A percentile compares a stretch with the other conserved stretches of the same genome.
phyloP scores from a whole-genome alignment of 2,113 vertebrate species.

The Columba livia region DNA sequence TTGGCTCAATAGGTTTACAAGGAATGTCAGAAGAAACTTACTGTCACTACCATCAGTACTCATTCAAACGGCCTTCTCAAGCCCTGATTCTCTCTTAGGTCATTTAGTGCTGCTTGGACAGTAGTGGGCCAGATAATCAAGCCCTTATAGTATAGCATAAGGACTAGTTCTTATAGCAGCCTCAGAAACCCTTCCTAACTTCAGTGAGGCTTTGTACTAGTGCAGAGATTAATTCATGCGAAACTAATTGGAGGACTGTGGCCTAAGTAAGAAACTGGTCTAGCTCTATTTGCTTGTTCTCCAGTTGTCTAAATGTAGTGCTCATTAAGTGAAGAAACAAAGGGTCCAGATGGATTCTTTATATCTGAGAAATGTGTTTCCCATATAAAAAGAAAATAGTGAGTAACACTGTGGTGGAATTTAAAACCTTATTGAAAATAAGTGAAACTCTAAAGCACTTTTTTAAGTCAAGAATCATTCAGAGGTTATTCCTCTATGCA shows the following conservation, averaged over 20 bases:
- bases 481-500: not conserved
- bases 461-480: not conserved
- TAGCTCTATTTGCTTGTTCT: slow-evolving; percentile 46
- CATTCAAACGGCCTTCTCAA: not conserved
- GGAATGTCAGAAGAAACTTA: not conserved
- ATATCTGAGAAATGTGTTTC: slow-evolving; percentile 40
- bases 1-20: not conserved
- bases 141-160: not conserved
- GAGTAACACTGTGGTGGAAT: not conserved
- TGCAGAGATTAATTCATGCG: slow-evolving; percentile 12
- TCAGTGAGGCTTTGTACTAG: slow-evolving; percentile 39
- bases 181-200: not conserved
- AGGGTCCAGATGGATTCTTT: slow-evolving; percentile 51
- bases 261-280: not conserved
- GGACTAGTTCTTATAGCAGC: slow-evolving; percentile 27
- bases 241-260: slow-evolving; percentile 44
- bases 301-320: slow-evolving; percentile 41
- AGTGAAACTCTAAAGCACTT: not conserved
- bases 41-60: not conserved
- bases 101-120: not conserved
- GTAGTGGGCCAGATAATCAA: not conserved
- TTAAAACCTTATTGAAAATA: not conserved
- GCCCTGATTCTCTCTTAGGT: not conserved
- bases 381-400: slow-evolving; percentile 5
- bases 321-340: slow-evolving; percentile 59